A percentile compares a stretch with the other conserved stretches of the same genome.
Conservation (phyloP, 2,113 vertebrate genomes). For the Colossoma macropomum region DNA sequence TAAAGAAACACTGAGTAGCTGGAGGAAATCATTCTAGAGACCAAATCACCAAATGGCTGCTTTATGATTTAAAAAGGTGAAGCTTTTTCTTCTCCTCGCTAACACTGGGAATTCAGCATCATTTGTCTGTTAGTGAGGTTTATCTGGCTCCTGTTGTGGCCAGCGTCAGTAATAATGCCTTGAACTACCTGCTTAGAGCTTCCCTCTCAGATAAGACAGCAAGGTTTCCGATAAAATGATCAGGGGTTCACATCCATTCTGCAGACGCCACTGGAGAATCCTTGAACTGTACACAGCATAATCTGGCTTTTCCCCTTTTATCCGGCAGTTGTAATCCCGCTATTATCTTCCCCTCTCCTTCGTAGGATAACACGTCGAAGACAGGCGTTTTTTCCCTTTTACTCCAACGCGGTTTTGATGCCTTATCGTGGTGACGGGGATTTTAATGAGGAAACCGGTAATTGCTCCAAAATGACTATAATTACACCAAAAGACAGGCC, state of each 20-base stretch:
- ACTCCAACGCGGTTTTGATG: conserved; percentile 33
- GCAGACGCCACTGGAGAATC: conserved; percentile 9
- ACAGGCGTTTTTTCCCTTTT: conserved; percentile 6
- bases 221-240: conserved; percentile 26
- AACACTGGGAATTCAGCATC: neutral
- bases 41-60: too few relatives aligned
- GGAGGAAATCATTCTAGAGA: too few relatives aligned
- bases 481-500: conserved; percentile 50
- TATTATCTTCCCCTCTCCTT: conserved; percentile 34
- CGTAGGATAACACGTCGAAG: conserved; percentile 37
- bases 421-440: conserved; percentile 43
- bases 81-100: too few relatives aligned
- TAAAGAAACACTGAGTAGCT: too few relatives aligned
- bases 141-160: neutral
- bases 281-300: neutral
- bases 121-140: too few relatives aligned
- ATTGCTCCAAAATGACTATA: conserved; percentile 57
- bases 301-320: conserved; percentile 13
- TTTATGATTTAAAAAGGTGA: too few relatives aligned
- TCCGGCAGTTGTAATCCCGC: conserved; percentile 37
- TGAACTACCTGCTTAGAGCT: neutral
- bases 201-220: conserved; percentile 11
- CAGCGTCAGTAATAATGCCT: neutral
- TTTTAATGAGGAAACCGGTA: conserved; percentile 49
- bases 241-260: neutral